Base-by-base conservation (phyloP, 2,888 invertebrate genomes). In the Aphodius granarius region DNA sequence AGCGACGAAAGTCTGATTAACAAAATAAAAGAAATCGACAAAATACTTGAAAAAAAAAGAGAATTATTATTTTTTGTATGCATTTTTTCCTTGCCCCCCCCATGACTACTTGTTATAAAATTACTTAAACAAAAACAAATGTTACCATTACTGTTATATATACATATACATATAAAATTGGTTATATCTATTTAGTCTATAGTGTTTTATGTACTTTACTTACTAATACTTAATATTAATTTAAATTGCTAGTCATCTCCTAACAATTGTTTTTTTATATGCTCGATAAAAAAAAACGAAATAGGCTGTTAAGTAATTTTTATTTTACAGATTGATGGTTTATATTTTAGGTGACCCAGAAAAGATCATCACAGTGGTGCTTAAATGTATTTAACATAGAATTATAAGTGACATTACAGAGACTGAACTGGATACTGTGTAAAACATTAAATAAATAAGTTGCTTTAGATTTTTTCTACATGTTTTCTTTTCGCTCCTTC, bases 1-100 rank as follows among this genome's bases (percentile, higher is more conserved):
- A 89, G 22, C 77, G 75, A 20, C 77, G 76, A 62, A 81, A 80
- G 78, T 20, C 76, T 19, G 79, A 79, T 63, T 80, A 76, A 78
- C 63, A 6, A 0, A 43, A 43, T 2, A 43, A 6, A 43, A 43
- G 43, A 43, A 43, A 43, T n/a, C n/a, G 13, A 43, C 2, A 43
- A 43, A 43, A 43, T 9, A 3, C 43, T 13, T n/a, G n/a, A n/a
- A n/a, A 43, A 6, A 43, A 43, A 43, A 43, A 6, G 23, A 23
- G 23, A 23, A 23, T n/a, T 23, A 43, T 43, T 43, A 43, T 43
- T 43, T 43, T n/a, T n/a, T 43, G 1, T 43, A 43, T 43, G 43
- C 43, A 43, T 43, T 43, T 43, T 3, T 43, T 13, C n/a, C n/a
- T n/a, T n/a, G n/a, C 43, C 13, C 3, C 43, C 43, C 43, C 43